Base-by-base conservation (phyloP, 2,888 invertebrate genomes). In the Syrista parreyssii region DNA sequence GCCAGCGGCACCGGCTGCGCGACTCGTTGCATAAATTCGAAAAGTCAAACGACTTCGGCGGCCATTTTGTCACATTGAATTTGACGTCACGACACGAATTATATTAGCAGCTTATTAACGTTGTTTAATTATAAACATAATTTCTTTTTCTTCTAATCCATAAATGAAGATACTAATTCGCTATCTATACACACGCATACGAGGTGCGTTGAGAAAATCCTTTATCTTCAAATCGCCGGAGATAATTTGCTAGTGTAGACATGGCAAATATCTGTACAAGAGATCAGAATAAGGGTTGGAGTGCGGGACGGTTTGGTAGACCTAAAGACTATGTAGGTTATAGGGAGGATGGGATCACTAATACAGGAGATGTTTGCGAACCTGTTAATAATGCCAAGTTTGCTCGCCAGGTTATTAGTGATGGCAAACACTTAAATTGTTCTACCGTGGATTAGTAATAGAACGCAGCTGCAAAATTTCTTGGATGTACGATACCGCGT, bases 361-460 rank as follows among this genome's bases (percentile, higher is more conserved):
- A 89, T 90, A 88, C 86, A 86, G 85, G 81, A 86, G 88, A 87
- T 89, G 89, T 90, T 89, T 90, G 89, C 89, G 80, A 86, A 89
- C 90, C 90, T 90, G 90, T 90, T 90, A 90, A 90, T 90, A 90
- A 90, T 90, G 89, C 88, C 86, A 84, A 84, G 90, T 90, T 90
- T 89, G 85, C 87, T 87, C 87, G 86, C 84, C 86, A 85, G 87
- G 88, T 90, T 90, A 90, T 90, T 90, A 90, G 88, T 84, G 87
- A 88, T 87, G 88, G 90, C 90, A 90, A 90, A 90, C 90, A 89
- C 87, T 87, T 89, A 88, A 89, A 90, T 89, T 89, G 88, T 90
- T 87, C 85, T 81, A 79, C 76, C 79, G 79, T 77, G 79, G 76
- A 82, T 83, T 81, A 81, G 81, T 81, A 82, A 82, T 82, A 80